Base-by-base conservation (phyloP, 2,888 invertebrate genomes). In the Aspidiotus rigidus region DNA sequence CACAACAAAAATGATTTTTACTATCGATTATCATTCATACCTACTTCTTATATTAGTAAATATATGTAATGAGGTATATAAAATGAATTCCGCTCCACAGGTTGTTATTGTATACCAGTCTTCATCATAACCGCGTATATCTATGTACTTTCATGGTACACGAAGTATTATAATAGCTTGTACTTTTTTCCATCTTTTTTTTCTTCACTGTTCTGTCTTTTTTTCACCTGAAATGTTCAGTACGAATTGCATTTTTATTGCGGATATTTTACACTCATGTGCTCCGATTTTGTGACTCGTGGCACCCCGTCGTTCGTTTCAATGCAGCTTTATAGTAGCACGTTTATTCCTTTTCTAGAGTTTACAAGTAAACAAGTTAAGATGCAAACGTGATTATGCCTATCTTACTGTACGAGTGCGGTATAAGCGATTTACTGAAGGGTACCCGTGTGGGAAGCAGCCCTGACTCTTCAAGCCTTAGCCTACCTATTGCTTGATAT, bases 371-470 rank as follows among this genome's bases (percentile, higher is more conserved):
- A 28, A 60, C 60, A 60, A 60, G 17, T 39, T 39, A 40, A 57
- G 57, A 57, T 57, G 57, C n/a, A 57, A 57, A 10, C 60, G 60
- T 60, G 60, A 60, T 60, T 60, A 60, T 60, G 39, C 17, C 10
- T 39, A 60, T 17, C n/a, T n/a, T 49, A n/a, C 49, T 11, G 6
- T 49, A 49, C 10, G 49, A 13, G 49, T n/a, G 49, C 49, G n/a
- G 49, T 49, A 49, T 49, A 49, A 13, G 49, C 49, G 10, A n/a
- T 49, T 2, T 13, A 49, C 11, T 49, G 49, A 49, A 49, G 28
- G 49, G 59, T 41, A 67, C 67, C 28, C 28, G 67, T 67, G 67
- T 67, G 67, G 67, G 67, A 67, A 67, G 67, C 39, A 59, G 17
- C 59, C 59, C 59, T 13, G 28, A 28, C 59, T 39, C 64, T 54